Base-by-base conservation (phyloP, 2,797 vertebrate species). In the Smutsia gigantea region DNA sequence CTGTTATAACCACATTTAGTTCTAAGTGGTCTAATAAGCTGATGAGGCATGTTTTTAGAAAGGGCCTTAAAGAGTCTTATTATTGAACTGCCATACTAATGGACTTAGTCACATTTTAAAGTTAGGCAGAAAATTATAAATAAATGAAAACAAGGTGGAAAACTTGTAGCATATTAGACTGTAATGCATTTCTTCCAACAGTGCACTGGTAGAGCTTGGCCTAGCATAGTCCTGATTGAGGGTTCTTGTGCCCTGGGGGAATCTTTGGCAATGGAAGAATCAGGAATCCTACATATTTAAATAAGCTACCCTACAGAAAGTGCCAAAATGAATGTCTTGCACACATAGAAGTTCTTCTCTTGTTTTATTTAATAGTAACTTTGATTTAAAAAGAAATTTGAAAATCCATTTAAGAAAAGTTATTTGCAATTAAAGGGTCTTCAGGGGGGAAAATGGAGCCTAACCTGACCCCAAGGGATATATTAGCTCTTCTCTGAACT, bases 291-390 rank as follows among this genome's bases (percentile, higher is more conserved):
- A n/a, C 7, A 13, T 72, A 57, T 93, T 79, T 94, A 91, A 95
- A 79, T 95, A 5, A 57, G n/a, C 46, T 49, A 79, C 51, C 61
- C 90, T 72, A 34, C 29, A 84, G 72, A 53, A 95, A 88, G 42
- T 23, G 46, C 59, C 90, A 46, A 84, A 96, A 66, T 59, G 59
- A 92, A 81, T 85, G 18, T 23, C 94, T 92, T 69, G 21, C 31
- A 39, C 13, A 72, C 0, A 13, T n/a, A 63, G n/a, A 53, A 66
- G 59, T 29, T 69, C 37, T 82, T 88, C 37, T 84, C 55, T 61
- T 93, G n/a, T 87, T 89, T 96, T 91, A 96, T 96, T 97, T 95
- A 94, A 93, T 88, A 96, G 93, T 92, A 90, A 93, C 29, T 88
- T 88, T 93, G 83, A 92, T 90, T 93, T 95, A 55, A 97, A 97